Evolutionary conservation across 2,797 vertebrate genomes (phyloP).

Genomic region (Cyprinodon diabolis): DNA sequence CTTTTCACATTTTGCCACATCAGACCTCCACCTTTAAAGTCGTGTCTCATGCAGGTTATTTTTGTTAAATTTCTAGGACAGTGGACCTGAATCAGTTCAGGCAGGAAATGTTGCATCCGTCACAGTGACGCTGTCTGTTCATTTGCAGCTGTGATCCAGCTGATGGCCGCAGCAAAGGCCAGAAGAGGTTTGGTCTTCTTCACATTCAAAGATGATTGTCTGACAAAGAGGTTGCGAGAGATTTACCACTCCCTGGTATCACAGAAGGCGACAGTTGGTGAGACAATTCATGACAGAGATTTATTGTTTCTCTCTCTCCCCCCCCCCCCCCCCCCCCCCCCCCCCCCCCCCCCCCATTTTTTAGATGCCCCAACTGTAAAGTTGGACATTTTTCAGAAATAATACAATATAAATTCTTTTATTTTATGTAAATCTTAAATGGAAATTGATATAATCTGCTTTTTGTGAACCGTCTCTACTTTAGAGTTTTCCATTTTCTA

Average conservation of each 20-base stretch:
- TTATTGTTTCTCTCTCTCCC: too few species aligned
- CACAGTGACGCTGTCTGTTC: background rate
- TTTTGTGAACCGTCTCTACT: too few species aligned
- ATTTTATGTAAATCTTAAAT: background rate
- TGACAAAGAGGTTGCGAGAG: constrained; percentile 34
- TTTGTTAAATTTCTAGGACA: background rate
- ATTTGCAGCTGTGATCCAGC: constrained; percentile 75
- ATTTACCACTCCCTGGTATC: constrained; percentile 56
- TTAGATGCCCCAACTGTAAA: background rate
- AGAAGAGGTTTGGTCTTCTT: constrained; percentile 72
- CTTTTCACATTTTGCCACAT: too few species aligned
- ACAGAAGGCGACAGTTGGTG: constrained; percentile 66
- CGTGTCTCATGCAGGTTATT: background rate
- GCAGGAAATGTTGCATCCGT: background rate
- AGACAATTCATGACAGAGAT: constrained; percentile 13
- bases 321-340: too few species aligned
- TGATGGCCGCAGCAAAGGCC: constrained; percentile 78
- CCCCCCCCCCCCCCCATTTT: too few species aligned
- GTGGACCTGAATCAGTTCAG: background rate
- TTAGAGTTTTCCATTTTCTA: too few species aligned
- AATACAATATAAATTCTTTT: background rate
- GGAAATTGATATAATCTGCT: too few species aligned
- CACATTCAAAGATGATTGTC: constrained; percentile 51
- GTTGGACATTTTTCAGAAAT: background rate
- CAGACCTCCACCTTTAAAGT: too few species aligned